Percentiles rank a stretch among this genome's conserved stretches.
Conservation (phyloP, 2,113 vertebrate genomes). For the Speoplatyrhinus poulsoni region DNA sequence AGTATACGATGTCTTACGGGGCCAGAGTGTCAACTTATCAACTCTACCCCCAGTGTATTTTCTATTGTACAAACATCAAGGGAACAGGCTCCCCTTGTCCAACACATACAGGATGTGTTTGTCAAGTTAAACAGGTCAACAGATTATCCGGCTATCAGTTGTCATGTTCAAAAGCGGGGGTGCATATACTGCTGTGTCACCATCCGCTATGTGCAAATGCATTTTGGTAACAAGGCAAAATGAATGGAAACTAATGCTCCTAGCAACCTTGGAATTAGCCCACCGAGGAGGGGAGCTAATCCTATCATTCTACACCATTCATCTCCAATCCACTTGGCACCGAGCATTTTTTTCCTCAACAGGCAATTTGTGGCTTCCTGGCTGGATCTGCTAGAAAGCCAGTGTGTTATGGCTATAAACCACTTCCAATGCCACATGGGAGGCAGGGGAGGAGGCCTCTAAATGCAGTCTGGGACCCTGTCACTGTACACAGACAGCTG, state of each 20-base stretch:
- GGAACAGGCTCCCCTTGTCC: slow-evolving; percentile 17
- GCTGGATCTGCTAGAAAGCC: slow-evolving; percentile 61
- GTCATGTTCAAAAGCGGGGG: slow-evolving; percentile 35
- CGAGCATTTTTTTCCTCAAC: slow-evolving; percentile 64
- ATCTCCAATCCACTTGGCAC: slow-evolving; percentile 74
- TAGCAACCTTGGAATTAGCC: slow-evolving; percentile 66
- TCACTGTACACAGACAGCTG: slow-evolving; percentile 63
- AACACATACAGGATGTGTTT: slow-evolving; percentile 38
- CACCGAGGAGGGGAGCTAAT: slow-evolving; percentile 67
- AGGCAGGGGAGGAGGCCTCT: slow-evolving; percentile 59
- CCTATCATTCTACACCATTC: slow-evolving; percentile 75
- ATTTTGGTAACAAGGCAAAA: slow-evolving; percentile 56
- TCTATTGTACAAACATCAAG: slow-evolving; percentile 26
- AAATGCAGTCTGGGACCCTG: slow-evolving; percentile 64
- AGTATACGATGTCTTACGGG: slow-evolving; percentile 8
- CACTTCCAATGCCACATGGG: slow-evolving; percentile 60
- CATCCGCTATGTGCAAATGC: slow-evolving; percentile 45
- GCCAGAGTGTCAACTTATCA: slow-evolving; percentile 25
- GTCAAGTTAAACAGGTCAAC: slow-evolving; percentile 35
- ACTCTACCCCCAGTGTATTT: slow-evolving; percentile 14
- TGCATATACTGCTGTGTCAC: slow-evolving; percentile 36
- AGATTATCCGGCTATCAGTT: slow-evolving; percentile 51
- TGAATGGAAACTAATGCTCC: slow-evolving; percentile 58
- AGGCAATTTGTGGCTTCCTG: slow-evolving; percentile 73
- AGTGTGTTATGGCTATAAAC: slow-evolving; percentile 70